Percentiles rank a stretch among this genome's conserved stretches.
Evolutionary conservation across 2,113 vertebrate genomes (phyloP).

Genomic region (Anoplopoma fimbria): DNA sequence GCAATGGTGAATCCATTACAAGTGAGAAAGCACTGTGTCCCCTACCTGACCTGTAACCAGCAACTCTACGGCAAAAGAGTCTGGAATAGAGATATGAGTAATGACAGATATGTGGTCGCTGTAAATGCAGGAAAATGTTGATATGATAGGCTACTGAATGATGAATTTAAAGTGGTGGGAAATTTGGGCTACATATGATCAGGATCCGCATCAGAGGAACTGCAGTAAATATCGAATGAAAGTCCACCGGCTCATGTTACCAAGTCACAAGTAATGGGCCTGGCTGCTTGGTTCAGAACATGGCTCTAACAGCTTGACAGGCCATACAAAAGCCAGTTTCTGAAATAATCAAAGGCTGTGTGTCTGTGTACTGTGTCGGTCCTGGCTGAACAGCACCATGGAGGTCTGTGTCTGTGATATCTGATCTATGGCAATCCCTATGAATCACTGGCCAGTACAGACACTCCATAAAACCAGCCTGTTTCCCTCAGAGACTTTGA

Average conservation of each 20-base stretch:
- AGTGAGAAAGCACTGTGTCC: slow-evolving; percentile 69
- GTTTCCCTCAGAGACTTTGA: slow-evolving; percentile 73
- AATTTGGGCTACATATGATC: slow-evolving; percentile 58
- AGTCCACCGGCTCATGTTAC: slow-evolving; percentile 68
- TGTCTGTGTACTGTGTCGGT: slow-evolving; percentile 47
- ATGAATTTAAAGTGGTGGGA: slow-evolving; percentile 69
- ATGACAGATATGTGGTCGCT: slow-evolving; percentile 72
- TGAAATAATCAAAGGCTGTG: slow-evolving; percentile 57
- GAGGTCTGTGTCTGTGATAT: slow-evolving; percentile 72
- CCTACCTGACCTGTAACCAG: slow-evolving; percentile 74
- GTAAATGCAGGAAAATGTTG: slow-evolving; percentile 72
- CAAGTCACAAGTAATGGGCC: slow-evolving; percentile 44
- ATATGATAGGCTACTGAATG: slow-evolving; percentile 69
- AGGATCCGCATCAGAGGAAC: slow-evolving; percentile 62
- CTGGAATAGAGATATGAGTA: slow-evolving; percentile 74
- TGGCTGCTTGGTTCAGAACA: slow-evolving; percentile 54
- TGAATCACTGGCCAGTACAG: slow-evolving; percentile 71
- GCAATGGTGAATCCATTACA: slow-evolving; percentile 81
- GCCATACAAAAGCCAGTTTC: slow-evolving; percentile 61
- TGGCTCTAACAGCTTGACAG: slow-evolving; percentile 65
- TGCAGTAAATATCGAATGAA: slow-evolving; percentile 48
- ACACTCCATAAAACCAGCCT: slow-evolving; percentile 68
- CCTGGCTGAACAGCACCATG: slow-evolving; percentile 62
- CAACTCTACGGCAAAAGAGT: slow-evolving; percentile 65
- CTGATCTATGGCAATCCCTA: slow-evolving; percentile 71